Evolutionary conservation across 2,888 invertebrate species (phyloP).

Genomic region (Helleia helle): DNA sequence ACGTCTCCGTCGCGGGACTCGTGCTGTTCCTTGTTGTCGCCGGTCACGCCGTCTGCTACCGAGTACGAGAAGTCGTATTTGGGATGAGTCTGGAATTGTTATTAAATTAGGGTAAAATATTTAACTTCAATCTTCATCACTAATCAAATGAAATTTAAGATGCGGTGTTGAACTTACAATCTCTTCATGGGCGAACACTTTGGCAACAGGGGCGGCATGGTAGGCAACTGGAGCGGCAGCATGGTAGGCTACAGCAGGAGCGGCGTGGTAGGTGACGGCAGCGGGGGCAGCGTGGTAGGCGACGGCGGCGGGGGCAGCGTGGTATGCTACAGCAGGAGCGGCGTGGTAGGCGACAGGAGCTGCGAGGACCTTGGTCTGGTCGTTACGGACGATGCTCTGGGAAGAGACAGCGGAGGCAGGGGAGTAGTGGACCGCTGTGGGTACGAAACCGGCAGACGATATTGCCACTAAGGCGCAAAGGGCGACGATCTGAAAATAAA

Average conservation of each 20-base stretch:
- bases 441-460: conserved; percentile 33
- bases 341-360: conserved; percentile 26
- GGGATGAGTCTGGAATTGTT: conserved; percentile 32
- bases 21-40: conserved; percentile 64
- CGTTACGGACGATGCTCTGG: conserved; percentile 49
- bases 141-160: background rate
- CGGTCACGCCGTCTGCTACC: conserved; percentile 64
- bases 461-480: conserved; percentile 39
- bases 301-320: conserved; percentile 38
- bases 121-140: background rate
- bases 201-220: conserved; percentile 26
- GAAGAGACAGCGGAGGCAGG: conserved; percentile 44
- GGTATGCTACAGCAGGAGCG: conserved; percentile 39
- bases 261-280: conserved; percentile 21
- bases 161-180: conserved; percentile 18
- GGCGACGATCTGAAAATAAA: conserved; percentile 14
- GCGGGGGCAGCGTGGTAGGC: conserved; percentile 36
- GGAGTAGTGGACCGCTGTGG: conserved; percentile 46
- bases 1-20: conserved; percentile 62
- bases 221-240: conserved; percentile 25
- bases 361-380: conserved; percentile 35
- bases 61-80: conserved; percentile 61
- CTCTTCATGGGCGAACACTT: conserved; percentile 29
- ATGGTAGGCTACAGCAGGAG: conserved; percentile 23
- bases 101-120: too few relatives aligned